A percentile compares a stretch with the other conserved stretches of the same genome.
These are phyloP conservation scores for Genyomyrus donnyi DNA, from an alignment of 2,113 vertebrate species.

Conservation along the genomic window DNA sequence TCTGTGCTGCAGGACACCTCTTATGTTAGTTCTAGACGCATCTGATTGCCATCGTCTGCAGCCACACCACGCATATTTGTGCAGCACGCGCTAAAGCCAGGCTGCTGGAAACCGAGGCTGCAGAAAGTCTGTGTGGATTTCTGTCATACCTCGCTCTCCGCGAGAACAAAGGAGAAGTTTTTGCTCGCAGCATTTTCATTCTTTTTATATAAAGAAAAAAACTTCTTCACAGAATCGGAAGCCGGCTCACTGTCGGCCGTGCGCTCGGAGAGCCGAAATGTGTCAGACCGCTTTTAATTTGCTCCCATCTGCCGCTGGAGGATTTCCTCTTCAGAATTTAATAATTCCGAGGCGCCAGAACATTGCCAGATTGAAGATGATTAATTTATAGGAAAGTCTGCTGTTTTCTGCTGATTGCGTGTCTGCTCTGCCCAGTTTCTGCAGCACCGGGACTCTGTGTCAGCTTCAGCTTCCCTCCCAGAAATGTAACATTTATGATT, in stretches of 20 bases:
- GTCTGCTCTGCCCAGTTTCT: constrained; percentile 19
- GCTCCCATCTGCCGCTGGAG: constrained; percentile 22
- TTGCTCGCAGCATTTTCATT: not conserved
- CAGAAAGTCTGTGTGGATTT: not conserved
- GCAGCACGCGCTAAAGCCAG: not conserved
- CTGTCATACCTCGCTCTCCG: not conserved
- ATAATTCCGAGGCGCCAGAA: constrained; percentile 25
- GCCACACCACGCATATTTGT: not conserved
- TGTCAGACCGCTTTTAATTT: constrained; percentile 31
- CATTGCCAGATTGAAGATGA: constrained; percentile 22
- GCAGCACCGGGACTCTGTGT: not conserved
- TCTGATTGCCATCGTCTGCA: not conserved
- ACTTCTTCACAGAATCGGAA: constrained; percentile 16
- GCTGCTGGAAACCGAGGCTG: not conserved
- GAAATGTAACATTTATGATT: constrained; percentile 14
- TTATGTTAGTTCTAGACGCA: not conserved
- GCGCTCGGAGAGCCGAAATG: constrained; percentile 27
- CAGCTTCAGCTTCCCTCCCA: not conserved
- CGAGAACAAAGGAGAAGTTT: constrained; percentile 3
- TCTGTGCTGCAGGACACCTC: not conserved
- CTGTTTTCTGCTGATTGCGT: constrained; percentile 25
- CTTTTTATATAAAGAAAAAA: not conserved
- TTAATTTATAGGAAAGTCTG: constrained; percentile 33
- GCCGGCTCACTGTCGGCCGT: constrained; percentile 11
- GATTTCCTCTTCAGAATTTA: constrained; percentile 24